phyloP scores from a whole-genome alignment of 1,140 invertebrate genomes.

The Pseudomyrmex concolor region DNA sequence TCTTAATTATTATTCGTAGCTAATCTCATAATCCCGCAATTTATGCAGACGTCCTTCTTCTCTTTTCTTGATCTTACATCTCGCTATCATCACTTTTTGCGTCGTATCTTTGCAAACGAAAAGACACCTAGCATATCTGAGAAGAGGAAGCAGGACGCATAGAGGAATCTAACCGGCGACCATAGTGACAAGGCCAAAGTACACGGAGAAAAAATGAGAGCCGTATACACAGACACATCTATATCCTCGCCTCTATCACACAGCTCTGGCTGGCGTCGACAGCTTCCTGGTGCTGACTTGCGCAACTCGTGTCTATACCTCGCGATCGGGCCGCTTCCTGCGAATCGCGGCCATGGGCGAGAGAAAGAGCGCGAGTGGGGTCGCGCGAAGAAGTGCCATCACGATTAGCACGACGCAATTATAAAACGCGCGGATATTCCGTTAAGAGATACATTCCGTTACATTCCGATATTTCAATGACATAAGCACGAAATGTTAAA shows the following conservation, averaged over 20 bases:
- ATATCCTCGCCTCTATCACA: constrained; percentile 51
- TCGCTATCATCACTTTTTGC: constrained; percentile 6
- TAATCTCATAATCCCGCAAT: constrained; percentile 2
- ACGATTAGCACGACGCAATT: constrained; percentile 40
- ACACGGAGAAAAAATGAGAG: constrained; percentile 47
- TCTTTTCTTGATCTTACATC: not conserved
- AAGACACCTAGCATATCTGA: not conserved
- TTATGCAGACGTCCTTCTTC: not conserved
- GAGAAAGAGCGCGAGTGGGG: not conserved
- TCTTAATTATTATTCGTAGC: not conserved
- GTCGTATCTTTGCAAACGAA: not conserved
- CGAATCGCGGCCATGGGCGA: constrained; percentile 40
- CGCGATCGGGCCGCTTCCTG: constrained; percentile 53
- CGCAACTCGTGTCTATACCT: constrained; percentile 48
- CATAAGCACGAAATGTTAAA: no score
- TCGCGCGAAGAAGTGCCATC: not conserved
- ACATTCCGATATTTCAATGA: no score
- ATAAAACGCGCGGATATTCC: constrained; percentile 11
- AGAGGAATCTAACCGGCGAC: constrained; percentile 47
- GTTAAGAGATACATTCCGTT: not conserved
- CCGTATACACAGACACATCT: constrained; percentile 43
- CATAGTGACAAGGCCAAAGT: constrained; percentile 51
- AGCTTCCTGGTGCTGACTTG: constrained; percentile 63
- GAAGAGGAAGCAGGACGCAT: constrained; percentile 24
- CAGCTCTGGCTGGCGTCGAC: constrained; percentile 51